Evolutionary conservation across 2,888 invertebrate species (phyloP), one percentile per base, ranked within the genome.

Genomic region (Venusia cambrica): DNA sequence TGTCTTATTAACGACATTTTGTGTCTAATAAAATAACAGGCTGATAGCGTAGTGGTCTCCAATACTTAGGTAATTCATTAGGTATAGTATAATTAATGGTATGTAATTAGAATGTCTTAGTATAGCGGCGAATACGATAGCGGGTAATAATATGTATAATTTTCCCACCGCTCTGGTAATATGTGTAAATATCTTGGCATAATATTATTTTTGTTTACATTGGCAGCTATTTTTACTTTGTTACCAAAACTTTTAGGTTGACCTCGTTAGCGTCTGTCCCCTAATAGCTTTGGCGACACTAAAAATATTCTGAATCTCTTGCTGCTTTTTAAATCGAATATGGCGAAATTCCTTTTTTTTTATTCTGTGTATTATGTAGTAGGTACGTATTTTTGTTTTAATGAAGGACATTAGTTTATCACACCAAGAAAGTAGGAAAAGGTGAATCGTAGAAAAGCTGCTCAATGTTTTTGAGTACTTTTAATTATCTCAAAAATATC

Each of bases 121-220:
- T 61, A 52, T 62, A 73, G 63, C 58, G 61, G 76, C 72, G 64
- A 65, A 46, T 54, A 64, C 49, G 54, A 59, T 68, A 75, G 77
- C 83, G 80, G 81, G 75, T 83, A n/a, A n/a, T n/a, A n/a, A 79
- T 72, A 19, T 45, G 28, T 37, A 62, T 57, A 68, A 64, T 52
- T 27, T 65, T 85, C 85, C 84, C 85, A 85, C 85, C 84, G 83
- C 81, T 44, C 28, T 67, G 57, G 42, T 71, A 37, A 41, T 66
- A n/a, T 57, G 55, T 71, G 66, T 79, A 75, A 64, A 74, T 78
- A 74, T 54, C 9, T 19, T 19, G 19, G 31, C 10, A 24, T 26
- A 5, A 26, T 41, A 25, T 36, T 45, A 18, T 31, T 31, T 40
- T 37, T 39, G 33, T 49, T 41, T 26, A 43, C 34, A 33, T 36